phyloP scores from a whole-genome alignment of 2,113 vertebrate genomes.

The Syngnathus typhle region DNA sequence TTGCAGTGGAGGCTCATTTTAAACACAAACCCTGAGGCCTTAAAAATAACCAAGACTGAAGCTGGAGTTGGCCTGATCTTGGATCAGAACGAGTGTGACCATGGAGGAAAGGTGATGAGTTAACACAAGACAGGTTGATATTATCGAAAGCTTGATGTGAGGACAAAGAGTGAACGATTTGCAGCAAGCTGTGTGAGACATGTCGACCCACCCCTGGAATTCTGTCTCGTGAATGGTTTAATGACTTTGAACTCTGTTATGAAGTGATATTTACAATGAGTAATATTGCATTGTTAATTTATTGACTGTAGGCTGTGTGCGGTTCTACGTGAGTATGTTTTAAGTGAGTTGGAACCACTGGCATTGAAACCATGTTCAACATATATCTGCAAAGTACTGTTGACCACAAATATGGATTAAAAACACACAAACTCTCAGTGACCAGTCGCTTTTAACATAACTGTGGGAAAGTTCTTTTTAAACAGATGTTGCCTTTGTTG shows the following conservation, averaged over 20 bases:
- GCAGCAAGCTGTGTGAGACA: conserved; percentile 17
- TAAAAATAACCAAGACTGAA: conserved; percentile 13
- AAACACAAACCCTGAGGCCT: conserved; percentile 91
- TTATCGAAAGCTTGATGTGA: conserved; percentile 4
- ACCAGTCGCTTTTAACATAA: conserved; percentile 42
- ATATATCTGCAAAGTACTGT: conserved; percentile 61
- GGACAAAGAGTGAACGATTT: conserved; percentile 30
- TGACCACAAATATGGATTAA: conserved; percentile 61
- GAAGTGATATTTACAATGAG: conserved; percentile 62
- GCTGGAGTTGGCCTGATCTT: conserved; percentile 22
- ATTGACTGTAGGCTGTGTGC: conserved; percentile 63
- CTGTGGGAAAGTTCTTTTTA: conserved; percentile 35
- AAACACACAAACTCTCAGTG: conserved; percentile 43
- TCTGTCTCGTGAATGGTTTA: conserved; percentile 55
- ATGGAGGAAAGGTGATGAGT: conserved; percentile 2
- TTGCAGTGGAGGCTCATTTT: conserved; percentile 94
- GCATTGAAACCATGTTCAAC: conserved; percentile 40
- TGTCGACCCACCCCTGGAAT: conserved; percentile 1
- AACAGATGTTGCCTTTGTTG: conserved; percentile 51
- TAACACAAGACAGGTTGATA: background rate
- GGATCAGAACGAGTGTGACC: conserved; percentile 29
- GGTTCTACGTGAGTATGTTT: conserved; percentile 29
- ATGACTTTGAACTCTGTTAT: conserved; percentile 59
- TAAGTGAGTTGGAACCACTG: conserved; percentile 37
- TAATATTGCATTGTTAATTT: conserved; percentile 57